Conservation (phyloP, 2,888 invertebrate species). For the Sinopyrophorus schimmeli region DNA sequence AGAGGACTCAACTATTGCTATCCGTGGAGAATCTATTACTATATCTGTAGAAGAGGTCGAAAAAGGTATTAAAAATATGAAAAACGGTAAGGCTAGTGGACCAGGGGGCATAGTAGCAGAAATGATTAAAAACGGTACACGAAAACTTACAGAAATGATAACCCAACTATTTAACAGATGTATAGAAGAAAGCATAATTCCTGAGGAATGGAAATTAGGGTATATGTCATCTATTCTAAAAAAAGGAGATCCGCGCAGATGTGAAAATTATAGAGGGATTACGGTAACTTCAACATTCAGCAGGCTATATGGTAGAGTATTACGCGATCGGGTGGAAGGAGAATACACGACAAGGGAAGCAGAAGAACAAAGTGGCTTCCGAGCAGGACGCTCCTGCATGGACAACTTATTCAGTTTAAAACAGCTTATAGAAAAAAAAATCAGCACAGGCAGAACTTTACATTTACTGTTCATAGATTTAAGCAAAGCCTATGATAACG, state of each 20-base stretch:
- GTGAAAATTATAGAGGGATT: constrained; percentile 9
- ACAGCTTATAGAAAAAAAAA: constrained; percentile 13
- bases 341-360: constrained; percentile 6
- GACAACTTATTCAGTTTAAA: constrained; percentile 12
- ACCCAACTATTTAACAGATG: constrained; percentile 5
- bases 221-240: constrained; percentile 1
- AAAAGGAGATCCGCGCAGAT: constrained; percentile 1
- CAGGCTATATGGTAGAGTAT: constrained; percentile 13
- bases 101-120: constrained; percentile 3
- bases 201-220: constrained; percentile 1
- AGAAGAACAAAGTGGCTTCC: constrained; percentile 12
- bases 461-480: constrained; percentile 6
- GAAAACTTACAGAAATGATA: not conserved
- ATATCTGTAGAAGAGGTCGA: no score
- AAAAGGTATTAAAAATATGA: constrained; percentile 5
- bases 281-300: constrained; percentile 12
- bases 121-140: constrained; percentile 2
- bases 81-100: constrained; percentile 3
- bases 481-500: no score
- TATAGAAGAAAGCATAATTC: not conserved
- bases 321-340: constrained; percentile 10
- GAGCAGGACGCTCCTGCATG: not conserved
- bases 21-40: no score
- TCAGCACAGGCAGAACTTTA: constrained; percentile 6
- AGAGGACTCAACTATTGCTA: not conserved